Percentiles rank a stretch among this genome's conserved stretches.
Conservation (phyloP, 1,140 invertebrate species). For the Linepithema humile region DNA sequence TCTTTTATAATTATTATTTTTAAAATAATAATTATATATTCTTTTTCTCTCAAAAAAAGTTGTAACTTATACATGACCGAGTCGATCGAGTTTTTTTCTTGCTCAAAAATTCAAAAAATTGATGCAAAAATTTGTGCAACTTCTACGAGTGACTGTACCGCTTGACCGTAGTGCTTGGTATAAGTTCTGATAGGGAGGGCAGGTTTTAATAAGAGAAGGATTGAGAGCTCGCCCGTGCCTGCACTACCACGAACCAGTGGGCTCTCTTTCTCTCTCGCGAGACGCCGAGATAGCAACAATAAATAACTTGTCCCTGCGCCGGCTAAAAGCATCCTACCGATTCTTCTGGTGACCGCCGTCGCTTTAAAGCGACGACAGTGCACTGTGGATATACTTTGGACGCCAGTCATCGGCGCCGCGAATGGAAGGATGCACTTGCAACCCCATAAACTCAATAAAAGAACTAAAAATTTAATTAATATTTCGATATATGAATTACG, state of each 20-base stretch:
- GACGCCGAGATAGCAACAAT: conserved; percentile 82
- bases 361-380: conserved; percentile 28
- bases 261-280: conserved; percentile 67
- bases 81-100: background rate
- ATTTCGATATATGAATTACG: background rate
- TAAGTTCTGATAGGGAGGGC: conserved; percentile 81
- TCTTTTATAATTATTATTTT: too few species aligned
- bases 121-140: conserved; percentile 42
- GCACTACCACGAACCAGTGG: conserved; percentile 70
- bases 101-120: background rate
- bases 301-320: conserved; percentile 82
- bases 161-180: conserved; percentile 69
- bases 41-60: background rate
- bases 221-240: conserved; percentile 78
- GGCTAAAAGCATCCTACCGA: conserved; percentile 81
- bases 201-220: conserved; percentile 84
- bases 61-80: too few species aligned
- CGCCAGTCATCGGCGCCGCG: background rate
- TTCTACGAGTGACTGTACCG: conserved; percentile 76
- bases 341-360: conserved; percentile 63
- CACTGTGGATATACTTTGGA: conserved; percentile 41
- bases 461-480: background rate
- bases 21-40: background rate
- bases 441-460: too few species aligned
- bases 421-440: background rate